Evolutionary conservation across 92 coral and sea anemone species (phyloP), one percentile per base, ranked within the genome.

Genomic region (Phymanthus crucifer): DNA sequence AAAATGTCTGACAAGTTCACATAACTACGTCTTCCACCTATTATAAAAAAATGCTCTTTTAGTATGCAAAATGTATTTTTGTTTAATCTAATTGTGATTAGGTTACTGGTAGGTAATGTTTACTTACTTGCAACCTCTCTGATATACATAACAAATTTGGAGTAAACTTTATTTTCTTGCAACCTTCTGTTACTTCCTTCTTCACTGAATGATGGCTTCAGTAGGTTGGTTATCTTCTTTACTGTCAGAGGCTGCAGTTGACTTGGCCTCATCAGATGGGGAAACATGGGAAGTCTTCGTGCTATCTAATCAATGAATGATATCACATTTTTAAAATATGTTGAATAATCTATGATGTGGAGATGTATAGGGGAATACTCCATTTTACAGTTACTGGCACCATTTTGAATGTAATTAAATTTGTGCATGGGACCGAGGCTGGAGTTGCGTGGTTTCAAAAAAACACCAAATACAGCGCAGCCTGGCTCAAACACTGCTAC

Each of bases 101-200:
- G 16, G 50, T 45, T 45, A 45, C 11, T 45, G 1, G n/a, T n/a
- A n/a, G n/a, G n/a, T n/a, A n/a, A n/a, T n/a, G 50, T 45, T 45
- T 45, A 45, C 89, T 84, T 80, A 89, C 93, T 81, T 85, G 89
- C 93, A 52, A 83, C 89, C 78, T 81, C 89, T 74, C 87, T 80
- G 76, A 89, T 35, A 73, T 89, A 89, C 84, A 80, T 89, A 75
- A 85, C 12, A 73, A 89, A 85, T 32, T 37, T 46, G 23, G 81
- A 70, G 40, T 85, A 89, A 50, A 86, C 88, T 18, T 66, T 80
- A 73, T 78, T 82, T 54, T 89, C 90, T 45, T 75, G 76, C 43
- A 31, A 71, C 32, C 87, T 40, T 48, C 73, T 86, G 85, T 89
- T 89, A 21, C 79, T 46, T 31, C 88, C 90, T 43, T 89, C 88